A percentile compares a stretch with the other conserved stretches of the same genome.
These are phyloP conservation scores for Ectemnius continuus DNA, from an alignment of 2,888 invertebrate genomes.

Conservation along the genomic window DNA sequence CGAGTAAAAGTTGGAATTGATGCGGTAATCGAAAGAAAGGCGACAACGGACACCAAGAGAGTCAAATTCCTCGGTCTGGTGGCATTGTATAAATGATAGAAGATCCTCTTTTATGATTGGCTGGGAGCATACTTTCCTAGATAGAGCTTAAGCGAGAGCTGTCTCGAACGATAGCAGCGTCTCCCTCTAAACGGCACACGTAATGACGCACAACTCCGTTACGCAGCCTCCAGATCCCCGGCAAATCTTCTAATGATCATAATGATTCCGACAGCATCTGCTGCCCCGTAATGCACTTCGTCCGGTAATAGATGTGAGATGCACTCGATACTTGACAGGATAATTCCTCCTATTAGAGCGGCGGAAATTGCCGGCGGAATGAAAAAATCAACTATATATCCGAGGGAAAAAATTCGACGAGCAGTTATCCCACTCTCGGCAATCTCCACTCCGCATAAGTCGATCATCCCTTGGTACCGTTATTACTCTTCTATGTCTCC, in stretches of 20 bases:
- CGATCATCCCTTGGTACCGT: too few relatives aligned
- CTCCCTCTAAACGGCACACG: slow-evolving; percentile 27
- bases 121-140: too few relatives aligned
- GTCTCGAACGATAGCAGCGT: slow-evolving; percentile 22
- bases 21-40: too few relatives aligned
- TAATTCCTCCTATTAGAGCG: neutral
- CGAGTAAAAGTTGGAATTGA: too few relatives aligned
- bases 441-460: too few relatives aligned
- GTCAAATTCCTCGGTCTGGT: too few relatives aligned
- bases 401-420: neutral
- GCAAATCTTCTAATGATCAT: neutral
- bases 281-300: neutral
- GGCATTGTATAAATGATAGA: too few relatives aligned
- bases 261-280: slow-evolving; percentile 15
- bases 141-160: too few relatives aligned
- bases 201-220: slow-evolving; percentile 33
- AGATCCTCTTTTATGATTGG: too few relatives aligned
- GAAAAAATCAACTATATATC: neutral
- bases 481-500: too few relatives aligned
- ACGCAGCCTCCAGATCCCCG: slow-evolving; percentile 30
- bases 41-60: too few relatives aligned
- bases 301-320: neutral
- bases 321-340: neutral
- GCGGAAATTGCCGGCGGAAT: slow-evolving; percentile 1
- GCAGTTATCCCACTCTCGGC: too few relatives aligned